Conservation (phyloP, 2,797 vertebrate genomes). For the Malurus leucopterus region DNA sequence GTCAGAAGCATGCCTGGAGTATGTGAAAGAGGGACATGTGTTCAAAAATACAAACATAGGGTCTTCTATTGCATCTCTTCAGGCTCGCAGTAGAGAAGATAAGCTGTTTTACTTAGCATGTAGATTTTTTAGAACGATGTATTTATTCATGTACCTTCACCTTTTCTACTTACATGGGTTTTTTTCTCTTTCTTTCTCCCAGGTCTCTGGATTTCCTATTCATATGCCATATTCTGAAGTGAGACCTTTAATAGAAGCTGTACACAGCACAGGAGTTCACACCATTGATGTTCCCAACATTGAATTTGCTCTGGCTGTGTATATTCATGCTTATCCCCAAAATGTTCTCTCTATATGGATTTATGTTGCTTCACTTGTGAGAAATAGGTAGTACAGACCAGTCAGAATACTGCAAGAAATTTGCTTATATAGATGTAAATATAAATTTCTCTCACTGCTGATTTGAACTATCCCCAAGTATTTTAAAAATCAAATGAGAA, state of each 20-base stretch:
- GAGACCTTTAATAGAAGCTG: slow-evolving; percentile 85
- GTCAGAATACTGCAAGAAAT: background rate
- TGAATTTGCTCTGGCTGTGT: slow-evolving; percentile 93
- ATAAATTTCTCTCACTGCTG: background rate
- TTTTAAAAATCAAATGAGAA: background rate
- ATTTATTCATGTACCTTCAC: background rate
- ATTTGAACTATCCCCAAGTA: background rate
- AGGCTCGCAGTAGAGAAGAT: background rate
- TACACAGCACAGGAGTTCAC: slow-evolving; percentile 92
- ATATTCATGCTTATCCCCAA: slow-evolving; percentile 90
- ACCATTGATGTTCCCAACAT: slow-evolving; percentile 80
- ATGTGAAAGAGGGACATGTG: background rate
- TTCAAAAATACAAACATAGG: background rate
- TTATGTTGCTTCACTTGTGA: slow-evolving; percentile 90
- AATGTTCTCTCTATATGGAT: slow-evolving; percentile 92
- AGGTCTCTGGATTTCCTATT: slow-evolving; percentile 95
- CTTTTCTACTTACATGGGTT: background rate
- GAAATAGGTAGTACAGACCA: slow-evolving; percentile 47
- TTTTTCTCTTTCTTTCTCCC: background rate
- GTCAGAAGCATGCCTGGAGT: background rate
- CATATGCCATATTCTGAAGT: slow-evolving; percentile 91
- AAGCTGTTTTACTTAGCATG: background rate
- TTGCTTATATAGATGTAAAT: background rate
- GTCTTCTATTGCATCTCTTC: background rate
- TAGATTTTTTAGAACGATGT: background rate